Evolutionary conservation across 2,888 invertebrate species (phyloP).

Genomic region (Euphydryas editha): DNA sequence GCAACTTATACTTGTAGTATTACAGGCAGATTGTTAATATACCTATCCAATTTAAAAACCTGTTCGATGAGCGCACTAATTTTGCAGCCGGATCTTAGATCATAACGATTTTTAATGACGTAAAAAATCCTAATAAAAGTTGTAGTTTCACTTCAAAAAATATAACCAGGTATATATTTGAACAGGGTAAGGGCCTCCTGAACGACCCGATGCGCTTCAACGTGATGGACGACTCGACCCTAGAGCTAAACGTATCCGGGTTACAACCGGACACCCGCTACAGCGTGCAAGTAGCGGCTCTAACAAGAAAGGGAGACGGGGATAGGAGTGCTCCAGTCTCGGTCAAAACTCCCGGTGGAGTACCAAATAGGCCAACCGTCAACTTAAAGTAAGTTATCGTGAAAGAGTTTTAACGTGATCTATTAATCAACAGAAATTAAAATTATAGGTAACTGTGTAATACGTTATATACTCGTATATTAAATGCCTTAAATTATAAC

Average conservation of each 20-base stretch:
- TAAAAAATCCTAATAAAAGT: no score
- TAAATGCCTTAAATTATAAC: no score
- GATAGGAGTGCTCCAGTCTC: conserved; percentile 93
- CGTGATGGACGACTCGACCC: conserved; percentile 89
- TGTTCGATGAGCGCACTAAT: no score
- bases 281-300: conserved; percentile 96
- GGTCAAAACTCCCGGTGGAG: conserved; percentile 96
- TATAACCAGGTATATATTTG: conserved; percentile 11
- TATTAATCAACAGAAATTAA: not conserved
- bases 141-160: no score
- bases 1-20: no score
- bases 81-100: no score
- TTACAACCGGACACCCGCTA: conserved; percentile 98
- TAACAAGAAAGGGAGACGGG: conserved; percentile 98
- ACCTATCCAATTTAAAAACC: no score
- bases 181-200: conserved; percentile 89
- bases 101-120: no score
- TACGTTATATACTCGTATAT: no score
- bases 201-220: conserved; percentile 95
- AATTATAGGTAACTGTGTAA: no score
- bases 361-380: conserved; percentile 92
- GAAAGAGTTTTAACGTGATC: no score
- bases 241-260: conserved; percentile 93
- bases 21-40: no score
- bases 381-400: conserved; percentile 87